Conservation (phyloP, 2,113 vertebrate species). For the Epinephelus moara region DNA sequence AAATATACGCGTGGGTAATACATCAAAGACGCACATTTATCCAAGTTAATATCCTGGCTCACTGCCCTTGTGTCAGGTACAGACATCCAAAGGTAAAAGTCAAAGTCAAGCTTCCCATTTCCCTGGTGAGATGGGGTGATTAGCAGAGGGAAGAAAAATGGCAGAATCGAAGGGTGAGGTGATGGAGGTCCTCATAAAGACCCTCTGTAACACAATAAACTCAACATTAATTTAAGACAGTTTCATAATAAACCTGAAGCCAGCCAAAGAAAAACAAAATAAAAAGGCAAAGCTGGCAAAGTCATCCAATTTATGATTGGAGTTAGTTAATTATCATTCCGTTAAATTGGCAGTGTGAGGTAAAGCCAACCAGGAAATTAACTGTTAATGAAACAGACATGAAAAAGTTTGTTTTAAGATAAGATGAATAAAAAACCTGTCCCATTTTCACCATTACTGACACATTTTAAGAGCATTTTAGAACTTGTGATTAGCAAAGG, state of each 20-base stretch:
- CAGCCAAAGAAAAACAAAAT: not conserved
- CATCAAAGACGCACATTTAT: conserved; percentile 70
- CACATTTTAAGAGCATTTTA: not conserved
- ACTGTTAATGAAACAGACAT: conserved; percentile 13
- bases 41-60: conserved; percentile 72
- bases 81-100: conserved; percentile 69
- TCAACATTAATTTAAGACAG: not conserved
- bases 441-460: not conserved
- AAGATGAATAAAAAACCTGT: not conserved
- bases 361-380: conserved; percentile 12
- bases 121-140: conserved; percentile 61
- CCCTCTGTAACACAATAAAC: conserved; percentile 24
- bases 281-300: conserved; percentile 19
- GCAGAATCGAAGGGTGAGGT: conserved; percentile 35
- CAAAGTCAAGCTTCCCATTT: conserved; percentile 74
- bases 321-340: conserved; percentile 12
- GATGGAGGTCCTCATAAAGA: conserved; percentile 25
- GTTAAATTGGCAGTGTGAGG: conserved; percentile 8
- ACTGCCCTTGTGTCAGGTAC: conserved; percentile 68
- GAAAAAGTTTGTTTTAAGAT: conserved; percentile 13
- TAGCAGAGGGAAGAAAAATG: conserved; percentile 59
- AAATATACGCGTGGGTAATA: conserved; percentile 47
- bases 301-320: not conserved
- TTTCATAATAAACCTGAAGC: not conserved
- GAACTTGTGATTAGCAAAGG: not conserved